Evolutionary conservation across 2,797 vertebrate species (phyloP).

Genomic region (Phyllotis vaccarum): DNA sequence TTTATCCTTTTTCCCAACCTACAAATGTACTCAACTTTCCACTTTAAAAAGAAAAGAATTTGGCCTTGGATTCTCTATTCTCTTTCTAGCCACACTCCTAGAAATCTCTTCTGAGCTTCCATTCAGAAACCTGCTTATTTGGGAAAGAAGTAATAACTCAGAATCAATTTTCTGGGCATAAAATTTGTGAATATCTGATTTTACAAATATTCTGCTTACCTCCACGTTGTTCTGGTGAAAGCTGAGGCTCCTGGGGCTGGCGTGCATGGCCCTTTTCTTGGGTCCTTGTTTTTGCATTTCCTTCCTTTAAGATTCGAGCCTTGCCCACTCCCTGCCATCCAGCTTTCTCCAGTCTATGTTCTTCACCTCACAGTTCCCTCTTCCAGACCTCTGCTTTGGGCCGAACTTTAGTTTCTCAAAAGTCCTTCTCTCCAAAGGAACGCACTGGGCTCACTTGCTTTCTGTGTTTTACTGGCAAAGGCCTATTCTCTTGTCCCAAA

Average conservation of each 20-base stretch:
- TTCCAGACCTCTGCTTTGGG: background rate
- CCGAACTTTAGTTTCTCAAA: background rate
- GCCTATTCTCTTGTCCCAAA: background rate
- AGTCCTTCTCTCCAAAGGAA: fast-evolving
- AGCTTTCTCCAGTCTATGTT: background rate
- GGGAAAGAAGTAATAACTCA: background rate
- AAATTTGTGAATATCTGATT: conserved; percentile 6
- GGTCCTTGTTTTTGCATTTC: background rate
- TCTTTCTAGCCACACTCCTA: background rate
- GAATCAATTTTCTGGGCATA: background rate
- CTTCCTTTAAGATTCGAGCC: background rate
- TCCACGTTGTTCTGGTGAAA: background rate
- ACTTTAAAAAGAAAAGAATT: background rate
- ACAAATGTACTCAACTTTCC: conserved; percentile 6
- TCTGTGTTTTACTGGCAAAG: background rate
- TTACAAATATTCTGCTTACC: background rate
- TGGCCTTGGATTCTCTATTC: background rate
- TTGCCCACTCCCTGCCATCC: background rate
- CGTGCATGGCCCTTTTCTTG: background rate
- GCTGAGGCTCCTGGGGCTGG: background rate
- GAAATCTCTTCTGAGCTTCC: background rate
- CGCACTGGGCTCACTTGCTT: background rate
- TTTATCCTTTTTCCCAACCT: background rate
- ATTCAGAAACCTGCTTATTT: background rate
- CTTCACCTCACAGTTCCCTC: background rate